Evolutionary conservation across 2,113 vertebrate genomes (phyloP), one percentile per base, ranked within the genome.

Genomic region (Chiloscyllium plagiosum): DNA sequence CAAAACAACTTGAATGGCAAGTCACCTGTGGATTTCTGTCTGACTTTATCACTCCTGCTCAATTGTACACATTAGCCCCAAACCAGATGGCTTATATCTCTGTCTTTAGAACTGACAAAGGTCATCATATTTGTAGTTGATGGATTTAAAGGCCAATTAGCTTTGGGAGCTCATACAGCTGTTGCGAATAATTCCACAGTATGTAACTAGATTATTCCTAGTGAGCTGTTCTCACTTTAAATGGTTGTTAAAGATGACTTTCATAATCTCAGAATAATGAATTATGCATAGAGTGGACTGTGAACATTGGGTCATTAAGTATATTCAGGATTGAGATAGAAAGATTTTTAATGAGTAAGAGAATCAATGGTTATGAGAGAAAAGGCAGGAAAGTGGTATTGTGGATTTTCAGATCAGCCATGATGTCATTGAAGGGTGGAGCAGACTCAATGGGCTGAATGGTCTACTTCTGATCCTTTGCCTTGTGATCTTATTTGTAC

Each of bases 111-210:
- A 95, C 66, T 72, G 42, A 47, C 66, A 72, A 70, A 70, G 70
- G 42, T 69, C 93, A 95, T 95, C 66, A 50, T n/a, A 69, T 42
- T 15, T 70, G 66, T 22, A 95, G 68, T 50, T 68, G 66, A 68
- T 94, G n/a, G 65, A 94, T 68, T 29, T 70, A 95, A 95, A 95
- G 93, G 93, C 93, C 93, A 95, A 19, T 66, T 24, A 95, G 26
- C 68, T 13, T 8, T 47, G 37, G 68, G 92, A 72, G 6, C 65
- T 66, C 33, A 93, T 17, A n/a, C 33, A 20, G 65, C 89, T 93
- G 61, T 61, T 93, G 89, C 33, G 7, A 42, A 83, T 83, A 83
- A 42, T 7, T 83, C 80, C 20, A 83, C 19, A 5, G 66, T 68
- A 24, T 7, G 17, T 37, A 66, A 22, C 89, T 37, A 4, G 89